phyloP scores from a whole-genome alignment of 2,113 vertebrate species.

The Callionymus lyra region DNA sequence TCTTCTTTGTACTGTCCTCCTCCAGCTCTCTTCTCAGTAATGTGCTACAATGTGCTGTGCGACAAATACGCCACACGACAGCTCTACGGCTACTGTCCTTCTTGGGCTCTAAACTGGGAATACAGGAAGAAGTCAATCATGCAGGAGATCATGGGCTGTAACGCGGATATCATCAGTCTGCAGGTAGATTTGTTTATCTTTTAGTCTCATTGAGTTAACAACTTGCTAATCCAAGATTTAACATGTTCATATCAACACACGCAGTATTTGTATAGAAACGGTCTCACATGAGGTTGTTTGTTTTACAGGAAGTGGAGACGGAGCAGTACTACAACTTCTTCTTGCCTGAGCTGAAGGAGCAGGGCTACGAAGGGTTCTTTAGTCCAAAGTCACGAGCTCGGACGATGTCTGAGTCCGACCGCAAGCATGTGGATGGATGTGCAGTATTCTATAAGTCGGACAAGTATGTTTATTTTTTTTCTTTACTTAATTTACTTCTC shows the following conservation, averaged over 20 bases:
- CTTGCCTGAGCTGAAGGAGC: conserved; percentile 89
- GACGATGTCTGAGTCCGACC: conserved; percentile 96
- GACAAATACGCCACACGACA: conserved; percentile 96
- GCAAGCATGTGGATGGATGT: conserved; percentile 95
- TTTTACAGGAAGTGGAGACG: conserved; percentile 86
- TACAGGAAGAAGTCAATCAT: conserved; percentile 99
- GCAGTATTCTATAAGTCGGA: conserved; percentile 94
- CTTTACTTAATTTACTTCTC: neutral
- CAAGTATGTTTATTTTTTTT: conserved; percentile 70
- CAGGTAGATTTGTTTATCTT: conserved; percentile 65
- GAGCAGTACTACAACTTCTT: conserved; percentile 97
- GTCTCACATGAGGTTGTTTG: too few relatives aligned
- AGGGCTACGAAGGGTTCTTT: conserved; percentile 95
- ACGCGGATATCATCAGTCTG: conserved; percentile 92
- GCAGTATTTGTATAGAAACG: too few relatives aligned
- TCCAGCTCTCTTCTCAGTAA: conserved; percentile 92
- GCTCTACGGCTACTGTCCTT: conserved; percentile 94
- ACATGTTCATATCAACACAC: neutral
- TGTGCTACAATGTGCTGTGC: conserved; percentile 98
- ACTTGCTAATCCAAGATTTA: neutral
- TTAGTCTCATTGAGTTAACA: neutral
- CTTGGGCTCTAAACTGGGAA: conserved; percentile 96
- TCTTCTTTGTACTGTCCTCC: conserved; percentile 2
- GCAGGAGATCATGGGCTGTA: conserved; percentile 92
- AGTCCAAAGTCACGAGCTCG: conserved; percentile 96